Conservation (phyloP, 37 sponge, comb jelly and placozoan genomes). For the Halisarca cf. caerulea region DNA sequence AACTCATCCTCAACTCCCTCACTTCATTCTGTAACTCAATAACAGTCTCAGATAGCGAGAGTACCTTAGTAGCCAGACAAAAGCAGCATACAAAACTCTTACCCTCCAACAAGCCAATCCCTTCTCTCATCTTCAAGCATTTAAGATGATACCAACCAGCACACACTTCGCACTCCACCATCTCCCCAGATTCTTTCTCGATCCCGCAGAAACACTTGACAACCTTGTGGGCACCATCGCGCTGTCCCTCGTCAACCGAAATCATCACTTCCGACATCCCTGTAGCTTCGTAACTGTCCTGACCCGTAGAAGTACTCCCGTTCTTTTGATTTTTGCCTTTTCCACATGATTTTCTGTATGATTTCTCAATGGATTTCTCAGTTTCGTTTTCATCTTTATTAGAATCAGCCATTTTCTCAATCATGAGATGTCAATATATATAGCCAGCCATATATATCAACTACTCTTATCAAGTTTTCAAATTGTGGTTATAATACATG, state of each 20-base stretch:
- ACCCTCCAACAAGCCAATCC: background rate
- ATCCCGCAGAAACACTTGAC: background rate
- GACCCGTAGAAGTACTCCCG: too few species aligned
- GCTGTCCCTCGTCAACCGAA: background rate
- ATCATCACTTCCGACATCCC: too few species aligned
- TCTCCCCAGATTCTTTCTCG: background rate
- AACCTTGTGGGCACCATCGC: background rate
- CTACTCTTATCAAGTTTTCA: too few species aligned
- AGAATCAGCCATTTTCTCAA: too few species aligned
- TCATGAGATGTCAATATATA: too few species aligned
- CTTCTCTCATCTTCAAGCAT: slow-evolving; percentile 6
- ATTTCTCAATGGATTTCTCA: too few species aligned
- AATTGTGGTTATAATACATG: too few species aligned
- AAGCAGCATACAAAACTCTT: background rate
- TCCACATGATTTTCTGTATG: too few species aligned
- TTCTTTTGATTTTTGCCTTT: too few species aligned
- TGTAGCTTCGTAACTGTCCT: too few species aligned
- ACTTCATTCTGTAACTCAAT: background rate
- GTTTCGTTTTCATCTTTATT: too few species aligned
- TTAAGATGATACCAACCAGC: background rate
- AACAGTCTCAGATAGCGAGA: background rate
- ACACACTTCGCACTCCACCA: slow-evolving; percentile 5
- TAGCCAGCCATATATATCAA: too few species aligned
- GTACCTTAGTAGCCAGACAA: background rate
- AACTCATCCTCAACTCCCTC: background rate